These are phyloP conservation scores for Anthophora plumipes DNA, from an alignment of 2,888 invertebrate species.

Conservation along the genomic window DNA sequence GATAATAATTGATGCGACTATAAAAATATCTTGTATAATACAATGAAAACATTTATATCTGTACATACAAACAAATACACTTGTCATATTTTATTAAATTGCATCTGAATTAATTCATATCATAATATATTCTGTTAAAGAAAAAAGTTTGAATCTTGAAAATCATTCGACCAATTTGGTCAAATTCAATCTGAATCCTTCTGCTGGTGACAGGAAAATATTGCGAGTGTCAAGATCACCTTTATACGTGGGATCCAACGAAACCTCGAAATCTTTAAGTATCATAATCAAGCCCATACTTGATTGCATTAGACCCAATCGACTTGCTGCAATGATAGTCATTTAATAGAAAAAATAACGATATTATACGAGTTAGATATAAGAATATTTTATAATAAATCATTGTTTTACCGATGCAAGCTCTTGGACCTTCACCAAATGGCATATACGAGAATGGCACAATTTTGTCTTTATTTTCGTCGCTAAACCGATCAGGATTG, in stretches of 20 bases:
- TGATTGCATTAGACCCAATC: conserved; percentile 74
- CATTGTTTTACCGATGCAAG: conserved; percentile 72
- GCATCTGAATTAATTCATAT: neutral
- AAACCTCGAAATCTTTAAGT: conserved; percentile 74
- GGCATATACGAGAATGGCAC: conserved; percentile 74
- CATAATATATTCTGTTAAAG: neutral
- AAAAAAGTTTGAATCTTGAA: neutral
- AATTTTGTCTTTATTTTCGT: conserved; percentile 75
- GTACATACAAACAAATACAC: conserved; percentile 37
- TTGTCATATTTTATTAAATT: conserved; percentile 17
- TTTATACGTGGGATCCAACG: conserved; percentile 64
- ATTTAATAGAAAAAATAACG: neutral
- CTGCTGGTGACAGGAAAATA: conserved; percentile 58
- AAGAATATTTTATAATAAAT: neutral
- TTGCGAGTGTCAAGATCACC: conserved; percentile 56
- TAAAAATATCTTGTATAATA: conserved; percentile 21
- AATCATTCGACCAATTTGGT: conserved; percentile 46
- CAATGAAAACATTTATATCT: conserved; percentile 22
- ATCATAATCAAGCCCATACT: conserved; percentile 73
- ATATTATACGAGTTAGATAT: neutral
- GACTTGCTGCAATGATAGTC: conserved; percentile 62
- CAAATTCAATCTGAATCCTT: conserved; percentile 40
- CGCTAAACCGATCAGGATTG: conserved; percentile 79
- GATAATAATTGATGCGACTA: conserved; percentile 4
- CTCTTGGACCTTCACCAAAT: conserved; percentile 78